Evolutionary conservation across 2,113 vertebrate species (phyloP).

Genomic region (Excalfactoria chinensis): DNA sequence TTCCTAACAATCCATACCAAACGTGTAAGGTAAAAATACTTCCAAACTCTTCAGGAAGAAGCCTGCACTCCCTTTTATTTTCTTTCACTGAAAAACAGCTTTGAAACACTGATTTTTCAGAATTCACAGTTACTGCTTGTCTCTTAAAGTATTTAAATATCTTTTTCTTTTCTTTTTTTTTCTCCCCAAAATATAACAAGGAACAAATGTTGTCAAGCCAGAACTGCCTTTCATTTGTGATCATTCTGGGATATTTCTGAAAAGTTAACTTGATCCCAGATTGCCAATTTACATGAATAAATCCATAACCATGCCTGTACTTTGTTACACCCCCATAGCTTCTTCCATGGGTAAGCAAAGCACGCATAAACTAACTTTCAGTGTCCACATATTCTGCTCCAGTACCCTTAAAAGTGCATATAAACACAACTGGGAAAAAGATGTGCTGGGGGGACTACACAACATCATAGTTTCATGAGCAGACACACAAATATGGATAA

Average conservation of each 20-base stretch:
- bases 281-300: background rate
- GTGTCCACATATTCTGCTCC: background rate
- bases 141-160: background rate
- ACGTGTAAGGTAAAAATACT: background rate
- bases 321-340: background rate
- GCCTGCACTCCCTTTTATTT: background rate
- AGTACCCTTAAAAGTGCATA: background rate
- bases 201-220: background rate
- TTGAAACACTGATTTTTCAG: background rate
- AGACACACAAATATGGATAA: rapidly evolving
- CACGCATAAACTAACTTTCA: background rate
- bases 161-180: background rate
- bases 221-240: background rate
- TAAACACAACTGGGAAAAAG: background rate
- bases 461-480: rapidly evolving
- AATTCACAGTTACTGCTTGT: background rate
- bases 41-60: background rate
- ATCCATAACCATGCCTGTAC: background rate
- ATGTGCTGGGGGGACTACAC: background rate
- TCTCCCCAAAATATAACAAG: background rate
- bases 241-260: background rate
- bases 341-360: background rate
- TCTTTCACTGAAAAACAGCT: background rate
- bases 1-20: background rate
- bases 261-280: background rate